A percentile compares a stretch with the other conserved stretches of the same genome.
phyloP scores from a whole-genome alignment of 1,140 invertebrate species.

The Drosophila yakuba region DNA sequence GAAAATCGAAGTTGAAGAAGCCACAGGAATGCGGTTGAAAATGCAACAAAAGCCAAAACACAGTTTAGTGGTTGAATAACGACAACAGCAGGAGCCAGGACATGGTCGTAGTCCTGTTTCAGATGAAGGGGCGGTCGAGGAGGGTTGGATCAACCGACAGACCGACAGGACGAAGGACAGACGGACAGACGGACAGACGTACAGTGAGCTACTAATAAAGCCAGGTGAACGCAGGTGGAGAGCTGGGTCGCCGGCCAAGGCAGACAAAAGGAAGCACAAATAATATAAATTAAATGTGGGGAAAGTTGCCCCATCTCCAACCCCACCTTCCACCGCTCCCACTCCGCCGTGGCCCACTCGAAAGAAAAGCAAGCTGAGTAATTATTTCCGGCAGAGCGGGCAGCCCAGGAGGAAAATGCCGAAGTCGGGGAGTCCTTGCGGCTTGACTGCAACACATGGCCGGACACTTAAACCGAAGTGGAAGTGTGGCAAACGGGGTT shows the following conservation, averaged over 20 bases:
- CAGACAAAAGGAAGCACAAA: slow-evolving; percentile 77
- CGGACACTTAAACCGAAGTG: slow-evolving; percentile 72
- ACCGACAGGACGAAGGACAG: slow-evolving; percentile 3
- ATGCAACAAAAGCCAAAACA: slow-evolving; percentile 80
- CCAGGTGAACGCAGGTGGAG: slow-evolving; percentile 69
- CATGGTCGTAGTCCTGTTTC: not conserved
- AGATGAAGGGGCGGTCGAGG: not conserved
- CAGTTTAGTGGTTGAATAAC: slow-evolving; percentile 78
- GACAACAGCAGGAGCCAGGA: slow-evolving; percentile 60
- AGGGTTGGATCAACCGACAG: slow-evolving; percentile 12
- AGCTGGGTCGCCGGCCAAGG: slow-evolving; percentile 3
- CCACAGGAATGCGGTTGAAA: slow-evolving; percentile 68
- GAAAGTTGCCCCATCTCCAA: slow-evolving; percentile 15
- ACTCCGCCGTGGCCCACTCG: slow-evolving; percentile 7
- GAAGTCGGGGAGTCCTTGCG: slow-evolving; percentile 55
- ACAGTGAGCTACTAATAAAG: slow-evolving; percentile 73
- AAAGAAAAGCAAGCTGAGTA: slow-evolving; percentile 78
- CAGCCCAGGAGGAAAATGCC: slow-evolving; percentile 2
- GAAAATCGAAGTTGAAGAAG: slow-evolving; percentile 69
- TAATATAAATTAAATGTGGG: slow-evolving; percentile 81
- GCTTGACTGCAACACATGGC: slow-evolving; percentile 80
- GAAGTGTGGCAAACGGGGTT: slow-evolving; percentile 58
- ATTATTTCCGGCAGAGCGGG: slow-evolving; percentile 75
- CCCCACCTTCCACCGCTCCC: not conserved
- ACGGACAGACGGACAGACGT: slow-evolving; percentile 15